phyloP scores from a whole-genome alignment of 1,140 invertebrate genomes.

The Pseudomyrmex pallidus region DNA sequence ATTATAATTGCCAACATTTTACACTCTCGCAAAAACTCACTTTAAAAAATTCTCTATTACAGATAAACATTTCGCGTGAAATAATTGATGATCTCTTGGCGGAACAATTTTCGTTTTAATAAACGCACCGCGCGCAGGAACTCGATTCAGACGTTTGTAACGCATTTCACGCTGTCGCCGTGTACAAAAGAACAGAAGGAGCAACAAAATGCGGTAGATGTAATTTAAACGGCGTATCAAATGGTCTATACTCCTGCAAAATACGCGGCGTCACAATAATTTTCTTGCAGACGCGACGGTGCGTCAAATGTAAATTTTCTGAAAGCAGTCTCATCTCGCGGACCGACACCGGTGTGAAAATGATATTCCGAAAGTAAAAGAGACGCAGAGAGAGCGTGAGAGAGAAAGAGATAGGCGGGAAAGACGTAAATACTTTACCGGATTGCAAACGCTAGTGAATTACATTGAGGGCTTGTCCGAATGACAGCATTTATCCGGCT shows the following conservation, averaged over 20 bases:
- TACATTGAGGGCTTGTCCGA: constrained; percentile 65
- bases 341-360: constrained; percentile 58
- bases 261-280: constrained; percentile 18
- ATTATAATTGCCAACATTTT: constrained; percentile 9
- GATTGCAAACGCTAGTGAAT: constrained; percentile 58
- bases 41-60: not conserved
- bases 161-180: not conserved
- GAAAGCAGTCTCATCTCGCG: constrained; percentile 27
- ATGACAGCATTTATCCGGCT: constrained; percentile 70
- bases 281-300: constrained; percentile 23
- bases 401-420: not conserved
- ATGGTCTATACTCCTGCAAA: not conserved
- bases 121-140: not conserved
- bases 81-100: not conserved
- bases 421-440: constrained; percentile 53
- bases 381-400: constrained; percentile 14
- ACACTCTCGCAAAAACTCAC: not conserved
- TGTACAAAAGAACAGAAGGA: not conserved
- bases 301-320: constrained; percentile 49
- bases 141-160: not conserved
- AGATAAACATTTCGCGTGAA: not conserved
- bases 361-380: constrained; percentile 65
- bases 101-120: constrained; percentile 19
- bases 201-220: not conserved
- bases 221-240: constrained; percentile 31